Base-by-base conservation (phyloP, 2,888 invertebrate species). In the Brachylomia viminalis region DNA sequence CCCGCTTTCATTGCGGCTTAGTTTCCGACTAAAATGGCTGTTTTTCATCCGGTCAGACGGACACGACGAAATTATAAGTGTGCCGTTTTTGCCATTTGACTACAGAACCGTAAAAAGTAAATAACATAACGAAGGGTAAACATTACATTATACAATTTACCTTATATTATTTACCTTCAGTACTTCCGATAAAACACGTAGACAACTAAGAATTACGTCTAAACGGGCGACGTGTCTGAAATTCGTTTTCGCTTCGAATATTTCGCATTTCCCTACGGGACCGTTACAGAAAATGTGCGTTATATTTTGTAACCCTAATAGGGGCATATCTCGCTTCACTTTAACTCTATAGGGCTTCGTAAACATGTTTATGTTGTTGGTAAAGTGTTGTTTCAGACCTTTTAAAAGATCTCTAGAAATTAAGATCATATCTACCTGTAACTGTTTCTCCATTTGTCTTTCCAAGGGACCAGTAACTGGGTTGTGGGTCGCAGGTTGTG, bases 241-340 rank as follows among this genome's bases (percentile, higher is more conserved):
- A 89, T 89, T 88, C 87, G 86, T 88, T 86, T 86, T 80, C 85
- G 80, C 85, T 86, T 83, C 82, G 86, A 89, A 91, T 89, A 90
- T 87, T 87, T 87, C 88, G 79, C 84, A 89, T 87, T 87, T 89
- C 92, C 91, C 91, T 62, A 13, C 68, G 90, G 92, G 70, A 89
- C 87, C 86, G 88, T 93, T 91, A 89, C 64, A 80, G 85, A 69
- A 83, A 91, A 92, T 91, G 89, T 90, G 86, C 86, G 91, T 86
- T 90, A 90, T 91, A 92, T 92, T 89, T 92, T 90, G 90, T 83
- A 84, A 86, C 85, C 85, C 88, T 93, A 93, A 93, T 92, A 92
- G 89, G 84, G 78, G 85, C 88, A 90, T 89, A 91, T 90, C 87
- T 90, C 75, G 81, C 86, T 80, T 79, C 83, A 79, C 75, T 87